Evolutionary conservation across 2,888 invertebrate species (phyloP).

Genomic region (Athrips mouffetella): DNA sequence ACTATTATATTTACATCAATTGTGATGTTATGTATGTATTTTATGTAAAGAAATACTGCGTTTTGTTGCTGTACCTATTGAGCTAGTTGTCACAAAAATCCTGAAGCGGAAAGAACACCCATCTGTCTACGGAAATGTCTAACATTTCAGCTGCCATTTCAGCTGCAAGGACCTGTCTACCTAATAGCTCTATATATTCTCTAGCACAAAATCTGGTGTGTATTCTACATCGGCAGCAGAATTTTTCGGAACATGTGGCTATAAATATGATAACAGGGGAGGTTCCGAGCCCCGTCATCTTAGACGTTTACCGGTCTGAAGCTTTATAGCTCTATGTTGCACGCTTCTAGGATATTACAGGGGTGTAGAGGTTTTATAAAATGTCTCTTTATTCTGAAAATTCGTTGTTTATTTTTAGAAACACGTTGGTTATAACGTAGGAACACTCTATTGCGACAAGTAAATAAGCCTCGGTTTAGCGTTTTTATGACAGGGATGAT

Average conservation of each 20-base stretch:
- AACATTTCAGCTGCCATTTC: neutral
- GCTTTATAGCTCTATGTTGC: neutral
- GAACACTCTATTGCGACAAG: too few relatives aligned
- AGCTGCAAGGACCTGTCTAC: too few relatives aligned
- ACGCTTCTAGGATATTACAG: conserved; percentile 5
- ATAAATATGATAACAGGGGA: conserved; percentile 45
- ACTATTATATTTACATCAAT: too few relatives aligned
- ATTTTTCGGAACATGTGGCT: conserved; percentile 42
- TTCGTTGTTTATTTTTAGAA: too few relatives aligned
- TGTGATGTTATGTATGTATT: too few relatives aligned
- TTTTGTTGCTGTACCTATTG: too few relatives aligned
- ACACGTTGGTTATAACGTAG: too few relatives aligned
- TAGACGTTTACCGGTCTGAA: conserved; percentile 33
- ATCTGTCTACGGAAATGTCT: neutral
- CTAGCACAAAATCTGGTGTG: conserved; percentile 31
- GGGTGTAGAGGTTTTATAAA: neutral
- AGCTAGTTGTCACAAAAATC: too few relatives aligned
- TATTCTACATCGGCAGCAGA: conserved; percentile 31
- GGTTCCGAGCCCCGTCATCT: conserved; percentile 31
- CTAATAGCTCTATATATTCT: conserved; percentile 11
- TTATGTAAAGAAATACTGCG: too few relatives aligned
- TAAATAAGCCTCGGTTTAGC: too few relatives aligned
- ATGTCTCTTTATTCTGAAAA: neutral
- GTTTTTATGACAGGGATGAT: too few relatives aligned
- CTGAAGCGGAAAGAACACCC: too few relatives aligned